phyloP scores from a whole-genome alignment of 2,113 vertebrate species.

The Cyprinodon brontotheroides region DNA sequence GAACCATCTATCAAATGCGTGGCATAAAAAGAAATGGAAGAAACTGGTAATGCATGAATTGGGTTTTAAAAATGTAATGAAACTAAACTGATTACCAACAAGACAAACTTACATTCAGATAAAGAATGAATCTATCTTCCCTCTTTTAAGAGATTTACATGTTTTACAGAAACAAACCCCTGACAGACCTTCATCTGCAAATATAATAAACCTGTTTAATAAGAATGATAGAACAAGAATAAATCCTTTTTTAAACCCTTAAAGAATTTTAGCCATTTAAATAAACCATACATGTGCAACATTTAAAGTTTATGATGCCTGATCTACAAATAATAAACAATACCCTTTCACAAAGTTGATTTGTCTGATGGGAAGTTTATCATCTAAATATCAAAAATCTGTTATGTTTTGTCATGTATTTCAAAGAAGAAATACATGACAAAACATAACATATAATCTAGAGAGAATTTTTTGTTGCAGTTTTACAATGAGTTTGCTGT shows the following conservation, averaged over 20 bases:
- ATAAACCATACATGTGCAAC: too few species aligned
- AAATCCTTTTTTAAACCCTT: too few species aligned
- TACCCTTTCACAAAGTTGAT: not conserved
- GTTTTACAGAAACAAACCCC: too few species aligned
- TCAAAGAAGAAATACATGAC: not conserved
- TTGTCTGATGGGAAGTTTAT: not conserved
- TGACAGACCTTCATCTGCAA: too few species aligned
- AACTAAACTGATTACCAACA: not conserved
- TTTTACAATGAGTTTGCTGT: not conserved
- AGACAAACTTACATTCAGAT: not conserved
- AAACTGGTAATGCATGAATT: not conserved
- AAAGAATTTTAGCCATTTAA: too few species aligned
- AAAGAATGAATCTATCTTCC: not conserved
- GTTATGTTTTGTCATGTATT: not conserved
- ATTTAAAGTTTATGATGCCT: too few species aligned
- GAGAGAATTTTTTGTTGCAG: not conserved
- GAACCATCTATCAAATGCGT: not conserved
- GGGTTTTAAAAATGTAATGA: too few species aligned
- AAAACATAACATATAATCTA: too few species aligned
- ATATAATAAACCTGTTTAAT: too few species aligned
- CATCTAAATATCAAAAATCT: not conserved
- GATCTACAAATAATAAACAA: not conserved
- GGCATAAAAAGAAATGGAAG: not conserved
- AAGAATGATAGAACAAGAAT: too few species aligned
- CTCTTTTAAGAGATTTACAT: too few species aligned